Percentiles rank a stretch among this genome's conserved stretches.
These are phyloP conservation scores for Euproctis similis DNA, from an alignment of 2,888 invertebrate species.

Conservation along the genomic window DNA sequence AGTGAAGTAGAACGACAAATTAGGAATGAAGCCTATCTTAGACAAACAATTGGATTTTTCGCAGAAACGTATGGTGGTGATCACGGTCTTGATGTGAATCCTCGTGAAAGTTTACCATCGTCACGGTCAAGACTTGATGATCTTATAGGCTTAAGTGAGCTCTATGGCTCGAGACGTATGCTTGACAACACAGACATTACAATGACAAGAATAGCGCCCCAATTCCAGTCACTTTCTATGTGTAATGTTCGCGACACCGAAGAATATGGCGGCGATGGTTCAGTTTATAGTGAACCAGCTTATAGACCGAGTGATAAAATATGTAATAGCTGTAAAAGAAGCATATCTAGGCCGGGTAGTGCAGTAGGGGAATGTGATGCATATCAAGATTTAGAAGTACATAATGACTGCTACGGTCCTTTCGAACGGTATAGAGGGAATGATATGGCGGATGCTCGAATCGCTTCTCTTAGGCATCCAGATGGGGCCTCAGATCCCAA, in stretches of 20 bases:
- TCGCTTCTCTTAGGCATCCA: conserved; percentile 87
- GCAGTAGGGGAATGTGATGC: conserved; percentile 79
- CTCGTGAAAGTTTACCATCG: conserved; percentile 64
- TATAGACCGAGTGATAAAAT: conserved; percentile 83
- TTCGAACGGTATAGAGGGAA: conserved; percentile 78
- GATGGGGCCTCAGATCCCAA: conserved; percentile 96
- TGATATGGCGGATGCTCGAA: conserved; percentile 72
- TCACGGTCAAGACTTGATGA: conserved; percentile 83
- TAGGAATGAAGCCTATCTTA: conserved; percentile 76
- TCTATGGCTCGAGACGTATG: conserved; percentile 86
- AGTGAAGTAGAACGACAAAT: conserved; percentile 81
- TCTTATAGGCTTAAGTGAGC: conserved; percentile 85
- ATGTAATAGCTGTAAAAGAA: conserved; percentile 84
- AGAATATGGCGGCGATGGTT: conserved; percentile 82
- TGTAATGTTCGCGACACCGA: conserved; percentile 82
- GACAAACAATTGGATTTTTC: conserved; percentile 73
- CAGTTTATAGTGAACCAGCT: conserved; percentile 91
- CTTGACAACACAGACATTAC: conserved; percentile 80
- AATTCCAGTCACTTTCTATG: conserved; percentile 82
- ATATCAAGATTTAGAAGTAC: conserved; percentile 74
- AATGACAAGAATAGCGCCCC: conserved; percentile 71
- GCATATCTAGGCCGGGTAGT: conserved; percentile 81
- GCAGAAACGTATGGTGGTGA: conserved; percentile 66
- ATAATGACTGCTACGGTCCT: conserved; percentile 73
- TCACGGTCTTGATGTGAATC: conserved; percentile 52